These are phyloP conservation scores for Vidua macroura DNA, from an alignment of 2,113 vertebrate species.

Conservation along the genomic window DNA sequence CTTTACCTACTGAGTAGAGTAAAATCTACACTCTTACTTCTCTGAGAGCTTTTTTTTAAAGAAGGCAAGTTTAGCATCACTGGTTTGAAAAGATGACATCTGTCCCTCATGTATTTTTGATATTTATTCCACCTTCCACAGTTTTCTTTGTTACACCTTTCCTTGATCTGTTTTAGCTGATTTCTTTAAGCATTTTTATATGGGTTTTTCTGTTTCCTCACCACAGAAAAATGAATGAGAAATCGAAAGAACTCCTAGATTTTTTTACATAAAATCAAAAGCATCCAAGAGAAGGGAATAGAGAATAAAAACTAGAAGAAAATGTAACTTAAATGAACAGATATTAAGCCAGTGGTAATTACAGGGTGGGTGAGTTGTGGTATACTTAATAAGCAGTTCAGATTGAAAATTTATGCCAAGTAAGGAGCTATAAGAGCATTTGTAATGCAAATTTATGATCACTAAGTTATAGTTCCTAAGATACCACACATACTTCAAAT, in stretches of 20 bases:
- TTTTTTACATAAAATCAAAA: not conserved
- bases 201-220: not conserved
- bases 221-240: not conserved
- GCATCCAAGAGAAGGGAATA: not conserved
- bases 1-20: not conserved
- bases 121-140: not conserved
- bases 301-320: not conserved
- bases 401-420: conserved; percentile 5
- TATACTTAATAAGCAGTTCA: conserved; percentile 31
- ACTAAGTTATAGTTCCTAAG: conserved; percentile 14
- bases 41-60: not conserved
- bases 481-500: conserved; percentile 43
- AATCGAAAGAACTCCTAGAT: not conserved
- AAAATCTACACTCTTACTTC: not conserved
- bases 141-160: not conserved
- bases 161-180: not conserved
- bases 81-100: not conserved
- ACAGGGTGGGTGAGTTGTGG: conserved; percentile 19
- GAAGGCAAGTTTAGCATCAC: not conserved
- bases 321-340: conserved; percentile 10
- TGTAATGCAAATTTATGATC: conserved; percentile 59
- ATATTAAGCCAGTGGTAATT: conserved; percentile 14
- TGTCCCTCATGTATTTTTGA: not conserved
- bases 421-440: not conserved
- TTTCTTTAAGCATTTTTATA: not conserved